Percentiles rank a stretch among this genome's conserved stretches.
Conservation (phyloP, 2,113 vertebrate genomes). For the Eptatretus burgeri region DNA sequence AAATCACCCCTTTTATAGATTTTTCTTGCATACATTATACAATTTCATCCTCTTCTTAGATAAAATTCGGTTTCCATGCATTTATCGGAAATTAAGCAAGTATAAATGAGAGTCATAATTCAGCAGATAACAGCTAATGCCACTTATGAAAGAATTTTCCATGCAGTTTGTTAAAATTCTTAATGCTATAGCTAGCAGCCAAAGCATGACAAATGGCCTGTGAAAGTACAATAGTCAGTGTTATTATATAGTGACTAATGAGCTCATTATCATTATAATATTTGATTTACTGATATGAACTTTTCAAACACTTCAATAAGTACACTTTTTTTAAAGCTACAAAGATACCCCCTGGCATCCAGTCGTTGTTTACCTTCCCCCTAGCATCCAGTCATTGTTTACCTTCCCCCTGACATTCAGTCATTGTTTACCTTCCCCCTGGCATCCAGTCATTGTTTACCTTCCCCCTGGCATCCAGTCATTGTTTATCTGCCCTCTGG, state of each 20-base stretch:
- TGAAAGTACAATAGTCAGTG: background rate
- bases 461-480: too few relatives aligned
- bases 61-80: background rate
- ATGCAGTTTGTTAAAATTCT: conserved; percentile 4
- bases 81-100: conserved; percentile 5
- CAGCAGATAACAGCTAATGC: conserved; percentile 6
- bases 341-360: too few relatives aligned
- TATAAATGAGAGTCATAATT: conserved; percentile 5
- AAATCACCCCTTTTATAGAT: conserved; percentile 3
- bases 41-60: conserved; percentile 2
- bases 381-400: too few relatives aligned
- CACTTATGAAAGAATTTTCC: background rate
- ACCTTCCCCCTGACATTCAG: too few relatives aligned
- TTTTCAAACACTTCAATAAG: too few relatives aligned
- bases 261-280: conserved; percentile 3
- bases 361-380: too few relatives aligned
- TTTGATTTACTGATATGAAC: conserved; percentile 5
- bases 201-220: conserved; percentile 5
- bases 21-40: conserved; percentile 5
- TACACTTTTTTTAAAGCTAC: too few relatives aligned
- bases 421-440: too few relatives aligned
- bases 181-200: conserved; percentile 6
- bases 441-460: too few relatives aligned
- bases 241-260: conserved; percentile 6
- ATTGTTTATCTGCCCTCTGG: too few relatives aligned